phyloP scores from a whole-genome alignment of 2,888 invertebrate species.

The Hyppa rectilinea region DNA sequence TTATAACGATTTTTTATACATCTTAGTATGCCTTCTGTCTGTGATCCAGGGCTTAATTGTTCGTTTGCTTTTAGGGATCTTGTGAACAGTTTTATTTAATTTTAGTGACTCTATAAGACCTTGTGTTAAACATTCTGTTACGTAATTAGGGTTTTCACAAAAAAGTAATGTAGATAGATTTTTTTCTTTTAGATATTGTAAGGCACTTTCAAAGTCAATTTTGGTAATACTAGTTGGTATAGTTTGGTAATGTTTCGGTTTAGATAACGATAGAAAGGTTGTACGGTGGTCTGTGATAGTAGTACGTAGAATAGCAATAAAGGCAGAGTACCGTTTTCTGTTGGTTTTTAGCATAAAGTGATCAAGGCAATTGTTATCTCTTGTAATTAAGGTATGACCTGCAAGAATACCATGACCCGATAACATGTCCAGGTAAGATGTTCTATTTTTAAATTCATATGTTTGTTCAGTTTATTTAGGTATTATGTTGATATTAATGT shows the following conservation, averaged over 20 bases:
- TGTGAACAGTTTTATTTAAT: neutral
- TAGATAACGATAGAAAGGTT: conserved; percentile 7
- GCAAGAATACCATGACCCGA: conserved; percentile 3
- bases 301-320: conserved; percentile 10
- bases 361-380: conserved; percentile 1
- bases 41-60: conserved; percentile 4
- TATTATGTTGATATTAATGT: too few relatives aligned
- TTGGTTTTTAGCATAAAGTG: conserved; percentile 9
- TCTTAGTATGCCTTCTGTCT: conserved; percentile 3
- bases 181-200: conserved; percentile 9
- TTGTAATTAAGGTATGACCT: neutral
- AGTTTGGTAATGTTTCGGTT: neutral
- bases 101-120: neutral
- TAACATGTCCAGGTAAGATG: conserved; percentile 2
- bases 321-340: conserved; percentile 5
- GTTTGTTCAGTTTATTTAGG: too few relatives aligned
- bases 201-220: neutral
- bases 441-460: conserved; percentile 11
- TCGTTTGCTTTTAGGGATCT: neutral
- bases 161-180: conserved; percentile 14
- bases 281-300: conserved; percentile 4
- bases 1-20: conserved; percentile 6
- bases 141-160: conserved; percentile 26
- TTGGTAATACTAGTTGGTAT: neutral
- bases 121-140: conserved; percentile 13